A percentile compares a stretch with the other conserved stretches of the same genome.
phyloP scores from a whole-genome alignment of 2,888 invertebrate genomes.

The Slavum lentiscoides region DNA sequence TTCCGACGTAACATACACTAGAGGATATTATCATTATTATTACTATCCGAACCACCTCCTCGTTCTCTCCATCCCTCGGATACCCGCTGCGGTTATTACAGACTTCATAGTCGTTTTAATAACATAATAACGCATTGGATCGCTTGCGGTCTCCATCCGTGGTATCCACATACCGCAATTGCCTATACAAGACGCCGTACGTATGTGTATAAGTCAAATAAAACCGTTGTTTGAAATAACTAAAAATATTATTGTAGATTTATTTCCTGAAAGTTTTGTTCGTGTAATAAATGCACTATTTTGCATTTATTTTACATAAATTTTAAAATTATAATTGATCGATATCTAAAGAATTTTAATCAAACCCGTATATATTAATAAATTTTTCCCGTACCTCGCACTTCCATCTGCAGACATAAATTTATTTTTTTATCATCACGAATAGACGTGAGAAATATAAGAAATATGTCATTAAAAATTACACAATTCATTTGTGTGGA shows the following conservation, averaged over 20 bases:
- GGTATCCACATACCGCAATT: constrained; percentile 18
- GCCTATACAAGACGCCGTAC: constrained; percentile 14
- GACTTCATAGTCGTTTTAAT: no score
- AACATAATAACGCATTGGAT: no score
- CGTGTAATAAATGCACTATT: neutral
- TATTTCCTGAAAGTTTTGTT: neutral
- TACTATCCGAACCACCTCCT: no score
- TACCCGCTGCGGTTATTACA: no score
- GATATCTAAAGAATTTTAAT: constrained; percentile 15
- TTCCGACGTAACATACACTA: no score
- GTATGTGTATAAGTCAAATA: neutral
- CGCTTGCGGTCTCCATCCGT: neutral
- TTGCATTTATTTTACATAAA: neutral
- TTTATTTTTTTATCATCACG: no score
- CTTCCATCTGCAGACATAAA: no score
- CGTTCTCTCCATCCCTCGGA: no score
- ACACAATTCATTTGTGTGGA: no score
- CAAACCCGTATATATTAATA: neutral
- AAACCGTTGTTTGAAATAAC: neutral
- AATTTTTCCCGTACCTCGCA: no score
- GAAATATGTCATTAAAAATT: no score
- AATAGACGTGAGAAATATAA: neutral
- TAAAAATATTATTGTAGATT: neutral
- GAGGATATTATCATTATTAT: no score
- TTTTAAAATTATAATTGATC: constrained; percentile 15